Evolutionary conservation across 37 sponge, comb jelly and placozoan species (phyloP).

Genomic region (Spongilla lacustris): DNA sequence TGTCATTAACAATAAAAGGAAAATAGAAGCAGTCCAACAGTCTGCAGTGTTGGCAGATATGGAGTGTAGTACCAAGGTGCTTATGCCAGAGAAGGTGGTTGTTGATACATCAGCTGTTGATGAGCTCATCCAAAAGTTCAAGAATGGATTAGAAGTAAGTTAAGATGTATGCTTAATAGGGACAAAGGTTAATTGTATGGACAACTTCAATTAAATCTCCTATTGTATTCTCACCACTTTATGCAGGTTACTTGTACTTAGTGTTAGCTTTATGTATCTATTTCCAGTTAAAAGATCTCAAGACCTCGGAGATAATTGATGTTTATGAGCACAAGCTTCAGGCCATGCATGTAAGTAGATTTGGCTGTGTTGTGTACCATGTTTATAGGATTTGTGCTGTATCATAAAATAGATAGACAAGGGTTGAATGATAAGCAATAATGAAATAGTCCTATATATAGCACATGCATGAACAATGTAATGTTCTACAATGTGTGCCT

Average conservation of each 20-base stretch:
- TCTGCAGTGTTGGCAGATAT: background rate
- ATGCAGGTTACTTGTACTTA: background rate
- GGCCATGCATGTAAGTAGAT: constrained; percentile 32
- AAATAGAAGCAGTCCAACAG: background rate
- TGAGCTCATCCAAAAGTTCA: constrained; percentile 55
- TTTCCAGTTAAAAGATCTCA: constrained; percentile 42
- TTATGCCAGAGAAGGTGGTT: background rate
- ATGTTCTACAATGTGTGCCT: too few relatives aligned
- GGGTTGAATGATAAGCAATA: too few relatives aligned
- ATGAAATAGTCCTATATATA: too few relatives aligned
- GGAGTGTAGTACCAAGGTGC: background rate
- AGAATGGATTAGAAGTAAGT: constrained; percentile 36
- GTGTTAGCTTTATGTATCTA: too few relatives aligned
- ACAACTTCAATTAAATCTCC: background rate
- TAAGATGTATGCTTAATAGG: background rate
- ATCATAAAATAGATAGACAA: background rate
- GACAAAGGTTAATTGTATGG: background rate
- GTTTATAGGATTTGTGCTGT: too few relatives aligned
- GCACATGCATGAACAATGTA: too few relatives aligned
- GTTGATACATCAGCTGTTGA: background rate
- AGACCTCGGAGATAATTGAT: constrained; percentile 55
- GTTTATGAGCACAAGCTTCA: constrained; percentile 72
- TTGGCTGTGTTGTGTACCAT: too few relatives aligned
- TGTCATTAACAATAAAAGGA: background rate
- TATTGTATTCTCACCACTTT: too few relatives aligned